Percentiles rank a stretch among this genome's conserved stretches.
phyloP scores from a whole-genome alignment of 1,140 invertebrate species.

The Cheumatopsyche charites region DNA sequence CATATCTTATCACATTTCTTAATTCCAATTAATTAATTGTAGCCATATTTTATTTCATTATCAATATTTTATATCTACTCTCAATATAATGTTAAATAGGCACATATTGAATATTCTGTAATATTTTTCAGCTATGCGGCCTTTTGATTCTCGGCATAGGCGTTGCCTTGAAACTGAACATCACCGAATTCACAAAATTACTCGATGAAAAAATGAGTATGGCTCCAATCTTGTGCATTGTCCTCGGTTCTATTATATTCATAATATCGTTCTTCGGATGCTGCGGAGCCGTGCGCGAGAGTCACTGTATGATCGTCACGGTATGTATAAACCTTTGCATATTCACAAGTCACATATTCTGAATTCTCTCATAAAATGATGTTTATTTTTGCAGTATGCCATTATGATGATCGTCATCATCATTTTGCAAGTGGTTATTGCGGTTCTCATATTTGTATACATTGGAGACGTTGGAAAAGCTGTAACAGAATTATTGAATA shows the following conservation, averaged over 20 bases:
- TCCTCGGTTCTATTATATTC: conserved; percentile 76
- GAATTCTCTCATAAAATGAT: background rate
- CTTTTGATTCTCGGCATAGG: conserved; percentile 67
- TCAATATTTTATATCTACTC: too few species aligned
- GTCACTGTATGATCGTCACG: conserved; percentile 81
- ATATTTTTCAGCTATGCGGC: conserved; percentile 66
- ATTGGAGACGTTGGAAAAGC: conserved; percentile 56
- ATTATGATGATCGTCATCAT: conserved; percentile 68
- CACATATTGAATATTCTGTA: too few species aligned
- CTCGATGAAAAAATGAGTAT: conserved; percentile 60
- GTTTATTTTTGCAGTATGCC: conserved; percentile 64
- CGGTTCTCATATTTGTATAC: conserved; percentile 65
- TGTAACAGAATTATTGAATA: conserved; percentile 57
- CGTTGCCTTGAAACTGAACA: conserved; percentile 62
- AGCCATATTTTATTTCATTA: too few species aligned
- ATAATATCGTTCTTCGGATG: conserved; percentile 84
- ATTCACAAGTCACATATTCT: background rate
- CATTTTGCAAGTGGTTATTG: conserved; percentile 68
- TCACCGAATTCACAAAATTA: conserved; percentile 58
- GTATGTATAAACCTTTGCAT: conserved; percentile 58
- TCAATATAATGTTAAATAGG: too few species aligned
- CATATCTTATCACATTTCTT: too few species aligned
- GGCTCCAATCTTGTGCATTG: conserved; percentile 70
- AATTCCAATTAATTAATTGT: too few species aligned
- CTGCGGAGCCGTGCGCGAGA: conserved; percentile 83